phyloP scores from a whole-genome alignment of 2,888 invertebrate species.

The Dasysyrphus albostriatus region DNA sequence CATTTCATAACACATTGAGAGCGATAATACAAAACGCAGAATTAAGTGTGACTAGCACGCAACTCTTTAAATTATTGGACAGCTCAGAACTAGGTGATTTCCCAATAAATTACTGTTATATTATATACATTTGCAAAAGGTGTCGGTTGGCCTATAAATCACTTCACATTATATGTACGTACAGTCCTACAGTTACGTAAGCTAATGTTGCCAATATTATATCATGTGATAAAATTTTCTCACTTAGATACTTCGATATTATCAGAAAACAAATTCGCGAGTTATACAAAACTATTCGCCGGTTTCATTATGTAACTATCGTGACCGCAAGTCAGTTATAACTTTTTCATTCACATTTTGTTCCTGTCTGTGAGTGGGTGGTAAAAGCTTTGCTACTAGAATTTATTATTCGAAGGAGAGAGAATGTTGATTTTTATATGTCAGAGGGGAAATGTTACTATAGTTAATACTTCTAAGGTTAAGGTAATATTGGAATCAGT shows the following conservation, averaged over 20 bases:
- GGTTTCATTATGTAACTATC: conserved; percentile 15
- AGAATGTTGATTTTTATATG: not conserved
- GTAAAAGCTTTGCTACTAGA: conserved; percentile 22
- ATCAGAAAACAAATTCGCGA: not conserved
- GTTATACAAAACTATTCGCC: conserved; percentile 8
- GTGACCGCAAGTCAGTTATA: not conserved
- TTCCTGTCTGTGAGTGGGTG: not conserved
- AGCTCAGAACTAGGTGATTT: conserved; percentile 30
- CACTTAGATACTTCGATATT: not conserved
- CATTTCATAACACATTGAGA: conserved; percentile 48
- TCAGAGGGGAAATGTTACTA: conserved; percentile 15
- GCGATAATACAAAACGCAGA: conserved; percentile 34
- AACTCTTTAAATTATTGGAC: conserved; percentile 15
- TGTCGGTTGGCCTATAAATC: not conserved
- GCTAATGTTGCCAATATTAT: conserved; percentile 20
- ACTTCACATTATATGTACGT: not conserved
- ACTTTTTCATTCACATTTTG: conserved; percentile 49
- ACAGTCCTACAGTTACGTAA: not conserved
- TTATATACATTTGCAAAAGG: not conserved
- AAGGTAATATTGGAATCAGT: conserved; percentile 11
- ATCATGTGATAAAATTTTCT: not conserved
- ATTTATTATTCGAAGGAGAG: not conserved
- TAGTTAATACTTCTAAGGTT: conserved; percentile 1
- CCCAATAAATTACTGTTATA: conserved; percentile 25
- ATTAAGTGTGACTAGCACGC: conserved; percentile 61